Evolutionary conservation across 2,797 vertebrate species (phyloP).

Genomic region (Crypturellus tataupa): DNA sequence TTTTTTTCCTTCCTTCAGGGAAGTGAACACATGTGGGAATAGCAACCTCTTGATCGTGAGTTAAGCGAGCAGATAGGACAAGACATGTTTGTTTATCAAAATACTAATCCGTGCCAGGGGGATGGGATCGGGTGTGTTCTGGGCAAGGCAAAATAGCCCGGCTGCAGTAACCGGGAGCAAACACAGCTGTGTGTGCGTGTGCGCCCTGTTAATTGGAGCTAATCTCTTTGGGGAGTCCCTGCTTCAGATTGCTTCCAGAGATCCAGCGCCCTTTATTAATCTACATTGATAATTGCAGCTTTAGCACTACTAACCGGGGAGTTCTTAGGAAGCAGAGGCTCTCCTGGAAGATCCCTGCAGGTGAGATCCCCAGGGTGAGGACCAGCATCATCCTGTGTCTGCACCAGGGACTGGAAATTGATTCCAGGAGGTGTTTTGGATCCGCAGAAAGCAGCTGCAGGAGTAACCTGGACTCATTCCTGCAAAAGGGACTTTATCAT

Average conservation of each 20-base stretch:
- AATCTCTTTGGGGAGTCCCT: neutral
- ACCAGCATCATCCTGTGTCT: accelerated
- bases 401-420: neutral
- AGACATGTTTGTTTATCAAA: neutral
- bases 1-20: neutral
- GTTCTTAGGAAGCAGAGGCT: neutral
- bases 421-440: neutral
- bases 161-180: neutral
- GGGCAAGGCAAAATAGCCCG: neutral
- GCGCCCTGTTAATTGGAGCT: neutral
- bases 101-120: accelerated
- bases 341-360: neutral
- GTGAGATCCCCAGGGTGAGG: neutral
- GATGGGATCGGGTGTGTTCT: neutral
- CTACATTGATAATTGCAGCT: neutral
- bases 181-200: slow-evolving; percentile 8
- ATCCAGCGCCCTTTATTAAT: neutral
- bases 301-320: neutral
- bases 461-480: accelerated
- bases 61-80: neutral
- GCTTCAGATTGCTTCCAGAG: neutral
- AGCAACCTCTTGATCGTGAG: accelerated
- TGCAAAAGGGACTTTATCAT: neutral
- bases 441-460: neutral
- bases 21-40: neutral